These are phyloP conservation scores for Neopelma chrysocephalum DNA, from an alignment of 2,797 vertebrate species.

Conservation along the genomic window DNA sequence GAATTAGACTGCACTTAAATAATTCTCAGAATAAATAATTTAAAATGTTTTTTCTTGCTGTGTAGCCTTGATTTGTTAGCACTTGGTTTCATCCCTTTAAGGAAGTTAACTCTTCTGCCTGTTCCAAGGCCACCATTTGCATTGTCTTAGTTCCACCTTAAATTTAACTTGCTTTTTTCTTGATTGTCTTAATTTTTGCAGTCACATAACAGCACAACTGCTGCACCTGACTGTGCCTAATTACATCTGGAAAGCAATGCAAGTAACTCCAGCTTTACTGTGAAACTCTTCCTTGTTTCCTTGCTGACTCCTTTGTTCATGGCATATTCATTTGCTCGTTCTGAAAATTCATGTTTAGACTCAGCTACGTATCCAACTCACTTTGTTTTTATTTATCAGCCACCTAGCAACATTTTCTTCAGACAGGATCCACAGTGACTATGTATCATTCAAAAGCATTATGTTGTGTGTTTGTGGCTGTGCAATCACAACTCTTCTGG, in stretches of 20 bases:
- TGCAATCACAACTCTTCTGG: not conserved
- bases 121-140: not conserved
- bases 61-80: not conserved
- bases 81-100: not conserved
- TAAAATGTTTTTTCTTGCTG: not conserved
- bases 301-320: slow-evolving; percentile 48
- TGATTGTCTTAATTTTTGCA: slow-evolving; percentile 50
- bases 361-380: slow-evolving; percentile 23
- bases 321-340: slow-evolving; percentile 46
- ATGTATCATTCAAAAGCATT: not conserved
- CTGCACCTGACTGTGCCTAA: slow-evolving; percentile 69
- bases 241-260: slow-evolving; percentile 50
- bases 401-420: slow-evolving; percentile 73
- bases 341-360: slow-evolving; percentile 75
- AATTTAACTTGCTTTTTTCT: slow-evolving; percentile 61
- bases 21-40: not conserved
- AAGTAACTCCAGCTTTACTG: slow-evolving; percentile 28
- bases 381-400: slow-evolving; percentile 76
- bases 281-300: slow-evolving; percentile 69
- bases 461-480: slow-evolving; percentile 9
- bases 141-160: slow-evolving; percentile 45
- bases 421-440: not conserved
- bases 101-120: not conserved
- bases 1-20: not conserved
- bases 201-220: slow-evolving; percentile 26